phyloP scores from a whole-genome alignment of 2,113 vertebrate genomes.

The Anhinga anhinga region DNA sequence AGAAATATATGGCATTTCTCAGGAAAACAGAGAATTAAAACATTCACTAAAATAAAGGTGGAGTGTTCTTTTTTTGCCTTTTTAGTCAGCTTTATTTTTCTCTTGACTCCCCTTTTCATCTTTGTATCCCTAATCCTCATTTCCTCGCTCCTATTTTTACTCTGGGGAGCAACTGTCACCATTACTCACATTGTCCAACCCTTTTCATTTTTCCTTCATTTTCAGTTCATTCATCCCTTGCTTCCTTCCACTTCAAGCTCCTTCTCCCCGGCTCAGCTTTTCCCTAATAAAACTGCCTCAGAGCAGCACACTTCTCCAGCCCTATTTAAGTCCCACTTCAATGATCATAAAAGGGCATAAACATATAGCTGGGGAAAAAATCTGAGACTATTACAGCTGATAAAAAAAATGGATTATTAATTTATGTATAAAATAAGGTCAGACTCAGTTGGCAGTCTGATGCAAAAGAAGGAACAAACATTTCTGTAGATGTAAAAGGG shows the following conservation, averaged over 20 bases:
- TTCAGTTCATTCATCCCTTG: slow-evolving; percentile 3
- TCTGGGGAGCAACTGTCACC: not conserved
- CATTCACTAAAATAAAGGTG: slow-evolving; percentile 16
- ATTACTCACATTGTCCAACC: not conserved
- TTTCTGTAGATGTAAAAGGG: not conserved
- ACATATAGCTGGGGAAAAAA: not conserved
- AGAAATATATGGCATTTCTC: slow-evolving; percentile 13
- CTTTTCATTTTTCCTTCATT: slow-evolving; percentile 6
- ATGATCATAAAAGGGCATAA: slow-evolving; percentile 1
- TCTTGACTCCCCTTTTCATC: not conserved
- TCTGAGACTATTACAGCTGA: not conserved
- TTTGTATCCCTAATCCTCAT: not conserved
- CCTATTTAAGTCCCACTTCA: slow-evolving; percentile 8
- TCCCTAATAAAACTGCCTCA: not conserved
- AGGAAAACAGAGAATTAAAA: slow-evolving; percentile 18
- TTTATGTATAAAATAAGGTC: not conserved
- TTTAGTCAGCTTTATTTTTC: not conserved
- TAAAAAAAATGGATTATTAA: not conserved
- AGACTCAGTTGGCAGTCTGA: not conserved
- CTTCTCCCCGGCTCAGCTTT: slow-evolving; percentile 1
- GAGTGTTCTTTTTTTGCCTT: not conserved
- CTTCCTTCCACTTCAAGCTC: slow-evolving; percentile 5
- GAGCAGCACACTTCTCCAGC: not conserved
- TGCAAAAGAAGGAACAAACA: slow-evolving; percentile 1
- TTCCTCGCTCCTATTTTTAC: not conserved